Evolutionary conservation across 1,140 invertebrate genomes (phyloP).

Genomic region (Zophobas atratus): DNA sequence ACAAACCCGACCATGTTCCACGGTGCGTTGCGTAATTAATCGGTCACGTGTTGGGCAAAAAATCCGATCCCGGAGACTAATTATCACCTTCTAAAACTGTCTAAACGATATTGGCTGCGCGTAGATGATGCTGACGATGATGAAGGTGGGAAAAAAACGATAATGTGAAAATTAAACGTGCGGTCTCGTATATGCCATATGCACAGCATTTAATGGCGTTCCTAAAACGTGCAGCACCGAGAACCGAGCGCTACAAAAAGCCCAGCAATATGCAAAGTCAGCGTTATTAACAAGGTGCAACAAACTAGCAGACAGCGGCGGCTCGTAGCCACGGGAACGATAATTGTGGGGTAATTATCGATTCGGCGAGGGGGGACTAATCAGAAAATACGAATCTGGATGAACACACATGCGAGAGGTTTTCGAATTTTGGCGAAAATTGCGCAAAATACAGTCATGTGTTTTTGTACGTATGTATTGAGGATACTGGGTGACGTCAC

Average conservation of each 20-base stretch:
- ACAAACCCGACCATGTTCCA: too few relatives aligned
- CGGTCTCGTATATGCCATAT: conserved; percentile 61
- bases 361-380: neutral
- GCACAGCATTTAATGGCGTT: conserved; percentile 62
- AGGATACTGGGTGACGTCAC: too few relatives aligned
- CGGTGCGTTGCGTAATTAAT: too few relatives aligned
- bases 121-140: conserved; percentile 14
- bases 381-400: too few relatives aligned
- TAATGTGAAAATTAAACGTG: conserved; percentile 62
- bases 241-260: conserved; percentile 58
- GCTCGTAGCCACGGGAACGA: conserved; percentile 39
- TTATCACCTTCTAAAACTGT: conserved; percentile 57
- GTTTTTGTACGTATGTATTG: too few relatives aligned
- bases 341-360: conserved; percentile 29
- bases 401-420: too few relatives aligned
- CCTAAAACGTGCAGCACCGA: conserved; percentile 59
- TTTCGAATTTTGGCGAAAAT: too few relatives aligned
- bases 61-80: conserved; percentile 52
- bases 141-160: conserved; percentile 40
- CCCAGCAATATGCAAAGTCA: conserved; percentile 66
- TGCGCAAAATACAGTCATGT: too few relatives aligned
- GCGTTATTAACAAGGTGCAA: conserved; percentile 67
- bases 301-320: conserved; percentile 61
- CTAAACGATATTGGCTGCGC: conserved; percentile 57
- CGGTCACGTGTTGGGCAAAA: neutral